These are phyloP conservation scores for Pachypanchax playfairii DNA, from an alignment of 2,113 vertebrate genomes.

Conservation along the genomic window DNA sequence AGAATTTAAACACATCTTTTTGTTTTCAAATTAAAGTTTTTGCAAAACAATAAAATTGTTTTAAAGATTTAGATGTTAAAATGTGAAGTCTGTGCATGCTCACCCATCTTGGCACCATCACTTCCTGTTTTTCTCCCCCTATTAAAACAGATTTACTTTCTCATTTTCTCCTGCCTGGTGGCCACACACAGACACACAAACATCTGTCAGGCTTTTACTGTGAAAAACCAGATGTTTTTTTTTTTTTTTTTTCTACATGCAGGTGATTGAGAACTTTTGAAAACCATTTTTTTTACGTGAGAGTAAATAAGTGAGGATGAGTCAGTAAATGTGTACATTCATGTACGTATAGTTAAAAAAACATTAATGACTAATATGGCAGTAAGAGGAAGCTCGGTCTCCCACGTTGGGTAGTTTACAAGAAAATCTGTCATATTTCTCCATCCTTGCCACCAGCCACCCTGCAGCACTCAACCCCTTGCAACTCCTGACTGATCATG, in stretches of 20 bases:
- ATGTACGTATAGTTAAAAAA: slow-evolving; percentile 7
- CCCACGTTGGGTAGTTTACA: slow-evolving; percentile 63
- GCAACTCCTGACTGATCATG: slow-evolving; percentile 68
- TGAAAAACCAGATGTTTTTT: slow-evolving; percentile 64
- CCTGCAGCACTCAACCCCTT: slow-evolving; percentile 64
- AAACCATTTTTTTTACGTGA: slow-evolving; percentile 49
- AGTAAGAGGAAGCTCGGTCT: slow-evolving; percentile 45
- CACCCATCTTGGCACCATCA: slow-evolving; percentile 5
- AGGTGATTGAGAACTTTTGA: slow-evolving; percentile 68
- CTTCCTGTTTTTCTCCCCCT: slow-evolving; percentile 21
- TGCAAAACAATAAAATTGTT: too few species aligned
- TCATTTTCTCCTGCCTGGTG: slow-evolving; percentile 24
- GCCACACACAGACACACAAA: slow-evolving; percentile 44
- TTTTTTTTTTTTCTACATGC: slow-evolving; percentile 57
- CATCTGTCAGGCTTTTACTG: slow-evolving; percentile 69
- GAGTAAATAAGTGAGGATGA: slow-evolving; percentile 23
- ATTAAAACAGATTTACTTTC: slow-evolving; percentile 26
- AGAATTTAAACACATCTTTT: too few species aligned
- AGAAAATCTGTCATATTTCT: slow-evolving; percentile 68
- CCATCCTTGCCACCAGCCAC: slow-evolving; percentile 54
- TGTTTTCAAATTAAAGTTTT: too few species aligned
- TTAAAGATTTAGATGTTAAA: too few species aligned
- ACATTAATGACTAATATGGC: slow-evolving; percentile 62
- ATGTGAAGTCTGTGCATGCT: slow-evolving; percentile 11
- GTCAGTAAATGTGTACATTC: slow-evolving; percentile 17